A percentile compares a stretch with the other conserved stretches of the same genome.
These are phyloP conservation scores for Drosophila limbata DNA, from an alignment of 2,888 invertebrate species.

Conservation along the genomic window DNA sequence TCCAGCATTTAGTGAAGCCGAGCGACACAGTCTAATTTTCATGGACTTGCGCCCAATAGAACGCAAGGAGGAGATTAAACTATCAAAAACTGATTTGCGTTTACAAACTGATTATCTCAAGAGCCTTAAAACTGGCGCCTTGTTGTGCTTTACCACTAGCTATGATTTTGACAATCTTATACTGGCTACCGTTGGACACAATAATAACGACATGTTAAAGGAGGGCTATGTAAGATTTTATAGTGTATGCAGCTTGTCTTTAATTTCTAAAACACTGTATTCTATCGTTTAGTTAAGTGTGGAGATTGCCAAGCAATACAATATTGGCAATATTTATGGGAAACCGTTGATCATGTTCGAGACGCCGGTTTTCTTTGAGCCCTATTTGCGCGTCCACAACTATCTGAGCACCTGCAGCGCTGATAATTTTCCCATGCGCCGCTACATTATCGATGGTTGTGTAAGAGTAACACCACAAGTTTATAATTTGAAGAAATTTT, in stretches of 20 bases:
- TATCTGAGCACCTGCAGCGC: conserved; percentile 88
- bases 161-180: conserved; percentile 89
- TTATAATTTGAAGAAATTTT: not conserved
- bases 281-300: conserved; percentile 76
- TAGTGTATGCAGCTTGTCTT: not conserved
- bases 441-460: conserved; percentile 89
- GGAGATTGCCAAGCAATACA: conserved; percentile 80
- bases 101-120: conserved; percentile 19
- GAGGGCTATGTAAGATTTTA: conserved; percentile 87
- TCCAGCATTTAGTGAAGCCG: conserved; percentile 66
- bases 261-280: not conserved
- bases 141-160: conserved; percentile 89
- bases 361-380: conserved; percentile 92
- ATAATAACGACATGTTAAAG: conserved; percentile 86
- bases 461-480: conserved; percentile 69
- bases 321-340: conserved; percentile 81
- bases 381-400: conserved; percentile 90
- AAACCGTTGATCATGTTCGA: conserved; percentile 89
- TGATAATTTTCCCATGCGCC: conserved; percentile 88
- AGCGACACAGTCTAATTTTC: conserved; percentile 74
- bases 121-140: conserved; percentile 87
- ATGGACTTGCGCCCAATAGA: conserved; percentile 63
- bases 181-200: conserved; percentile 89
- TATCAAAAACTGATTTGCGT: not conserved
- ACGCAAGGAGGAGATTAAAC: conserved; percentile 20